phyloP scores from a whole-genome alignment of 2,888 invertebrate genomes.

The Lepidochitona cinerea region DNA sequence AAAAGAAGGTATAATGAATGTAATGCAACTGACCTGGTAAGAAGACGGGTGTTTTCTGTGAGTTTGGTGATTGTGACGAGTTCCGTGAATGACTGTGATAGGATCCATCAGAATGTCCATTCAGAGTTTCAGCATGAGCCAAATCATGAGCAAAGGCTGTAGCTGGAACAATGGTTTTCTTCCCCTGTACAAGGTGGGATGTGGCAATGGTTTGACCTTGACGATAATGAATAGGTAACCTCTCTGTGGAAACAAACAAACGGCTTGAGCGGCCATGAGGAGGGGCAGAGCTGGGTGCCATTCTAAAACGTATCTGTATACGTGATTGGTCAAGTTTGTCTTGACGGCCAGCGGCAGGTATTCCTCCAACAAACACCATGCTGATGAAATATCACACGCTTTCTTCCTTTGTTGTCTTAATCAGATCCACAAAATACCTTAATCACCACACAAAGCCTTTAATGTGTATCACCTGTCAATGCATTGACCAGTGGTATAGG shows the following conservation, averaged over 20 bases:
- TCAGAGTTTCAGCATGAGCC: neutral
- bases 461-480: too few relatives aligned
- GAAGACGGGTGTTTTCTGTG: neutral
- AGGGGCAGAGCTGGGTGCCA: neutral
- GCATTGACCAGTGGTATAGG: too few relatives aligned
- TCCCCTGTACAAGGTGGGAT: neutral
- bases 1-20: too few relatives aligned
- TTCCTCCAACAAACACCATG: neutral
- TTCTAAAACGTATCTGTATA: neutral
- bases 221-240: neutral
- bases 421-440: too few relatives aligned
- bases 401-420: too few relatives aligned
- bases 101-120: neutral
- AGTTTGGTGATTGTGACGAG: neutral
- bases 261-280: neutral
- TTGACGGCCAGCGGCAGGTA: neutral
- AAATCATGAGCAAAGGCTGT: neutral
- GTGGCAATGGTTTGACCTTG: neutral
- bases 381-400: too few relatives aligned
- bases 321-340: neutral
- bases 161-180: neutral
- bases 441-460: too few relatives aligned
- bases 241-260: neutral
- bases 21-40: constrained; percentile 3
- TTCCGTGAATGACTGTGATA: neutral